These are phyloP conservation scores for Pollenia labialis DNA, from an alignment of 2,888 invertebrate species.

Conservation along the genomic window DNA sequence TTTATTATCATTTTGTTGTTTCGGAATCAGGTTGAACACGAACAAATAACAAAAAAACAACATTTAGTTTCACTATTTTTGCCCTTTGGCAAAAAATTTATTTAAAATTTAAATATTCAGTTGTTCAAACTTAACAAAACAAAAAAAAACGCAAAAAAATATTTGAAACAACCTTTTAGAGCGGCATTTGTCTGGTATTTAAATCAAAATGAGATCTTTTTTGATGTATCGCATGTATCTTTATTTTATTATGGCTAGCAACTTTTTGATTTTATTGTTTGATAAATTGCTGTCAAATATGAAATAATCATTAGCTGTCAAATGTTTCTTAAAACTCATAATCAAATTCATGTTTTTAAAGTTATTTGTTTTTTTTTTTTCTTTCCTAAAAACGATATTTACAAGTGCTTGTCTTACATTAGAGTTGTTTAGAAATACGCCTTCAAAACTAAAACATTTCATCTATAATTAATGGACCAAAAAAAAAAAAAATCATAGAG, in stretches of 20 bases:
- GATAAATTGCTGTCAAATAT: conserved; percentile 73
- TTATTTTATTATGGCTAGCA: conserved; percentile 6
- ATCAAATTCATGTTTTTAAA: conserved; percentile 17
- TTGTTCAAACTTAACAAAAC: conserved; percentile 32
- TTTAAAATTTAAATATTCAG: conserved; percentile 57
- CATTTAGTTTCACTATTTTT: conserved; percentile 60
- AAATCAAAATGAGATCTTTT: conserved; percentile 52
- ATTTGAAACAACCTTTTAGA: conserved; percentile 7
- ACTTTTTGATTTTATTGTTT: conserved; percentile 64
- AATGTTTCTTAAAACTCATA: conserved; percentile 34
- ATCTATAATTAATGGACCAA: conserved; percentile 33
- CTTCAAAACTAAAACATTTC: conserved; percentile 54
- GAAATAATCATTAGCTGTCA: conserved; percentile 73
- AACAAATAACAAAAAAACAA: not conserved
- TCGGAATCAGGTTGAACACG: conserved; percentile 63
- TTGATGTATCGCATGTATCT: conserved; percentile 8
- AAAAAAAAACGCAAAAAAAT: conserved; percentile 12
- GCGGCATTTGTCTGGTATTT: conserved; percentile 41
- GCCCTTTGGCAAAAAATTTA: conserved; percentile 58
- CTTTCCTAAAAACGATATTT: not conserved
- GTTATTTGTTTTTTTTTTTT: conserved; percentile 13
- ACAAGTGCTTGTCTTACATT: conserved; percentile 9
- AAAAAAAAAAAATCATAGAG: conserved; percentile 20
- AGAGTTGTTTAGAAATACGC: conserved; percentile 45
- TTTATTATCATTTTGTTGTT: not conserved